A percentile compares a stretch with the other conserved stretches of the same genome.
phyloP scores from a whole-genome alignment of 2,113 vertebrate species.

The Polypterus bichir region DNA sequence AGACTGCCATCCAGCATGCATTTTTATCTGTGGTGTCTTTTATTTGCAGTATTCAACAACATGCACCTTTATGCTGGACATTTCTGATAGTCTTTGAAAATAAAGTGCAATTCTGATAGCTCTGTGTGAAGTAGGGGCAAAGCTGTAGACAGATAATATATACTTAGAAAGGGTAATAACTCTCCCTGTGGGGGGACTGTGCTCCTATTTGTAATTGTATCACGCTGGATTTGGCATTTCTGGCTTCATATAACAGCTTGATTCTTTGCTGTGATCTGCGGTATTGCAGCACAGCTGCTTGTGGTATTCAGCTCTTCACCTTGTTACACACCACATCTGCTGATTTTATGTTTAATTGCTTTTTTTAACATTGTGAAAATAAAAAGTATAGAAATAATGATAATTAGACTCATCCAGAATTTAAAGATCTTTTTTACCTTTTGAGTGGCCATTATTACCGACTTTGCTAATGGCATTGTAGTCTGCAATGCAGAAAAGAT shows the following conservation, averaged over 20 bases:
- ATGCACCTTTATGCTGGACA: not conserved
- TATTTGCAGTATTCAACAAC: no score
- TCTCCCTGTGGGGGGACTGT: slow-evolving; percentile 5
- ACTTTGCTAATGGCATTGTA: no score
- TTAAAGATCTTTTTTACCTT: no score
- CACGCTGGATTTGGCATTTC: not conserved
- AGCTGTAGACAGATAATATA: slow-evolving; percentile 9
- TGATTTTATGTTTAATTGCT: not conserved
- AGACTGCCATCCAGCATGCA: no score
- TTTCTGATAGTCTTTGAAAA: not conserved
- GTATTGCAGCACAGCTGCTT: no score
- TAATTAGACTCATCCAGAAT: no score
- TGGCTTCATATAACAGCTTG: no score
- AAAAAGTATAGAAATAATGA: no score
- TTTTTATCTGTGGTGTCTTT: no score
- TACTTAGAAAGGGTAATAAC: slow-evolving; percentile 9
- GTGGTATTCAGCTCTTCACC: not conserved
- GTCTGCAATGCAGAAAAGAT: no score
- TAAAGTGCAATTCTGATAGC: slow-evolving; percentile 8
- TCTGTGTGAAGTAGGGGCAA: slow-evolving; percentile 5
- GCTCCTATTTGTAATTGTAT: slow-evolving; percentile 7
- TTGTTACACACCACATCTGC: not conserved
- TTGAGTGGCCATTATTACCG: no score
- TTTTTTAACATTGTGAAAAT: not conserved
- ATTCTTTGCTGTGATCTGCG: no score